A percentile compares a stretch with the other conserved stretches of the same genome.
Conservation (phyloP, 2,113 vertebrate species). For the Megaceryle maxima region DNA sequence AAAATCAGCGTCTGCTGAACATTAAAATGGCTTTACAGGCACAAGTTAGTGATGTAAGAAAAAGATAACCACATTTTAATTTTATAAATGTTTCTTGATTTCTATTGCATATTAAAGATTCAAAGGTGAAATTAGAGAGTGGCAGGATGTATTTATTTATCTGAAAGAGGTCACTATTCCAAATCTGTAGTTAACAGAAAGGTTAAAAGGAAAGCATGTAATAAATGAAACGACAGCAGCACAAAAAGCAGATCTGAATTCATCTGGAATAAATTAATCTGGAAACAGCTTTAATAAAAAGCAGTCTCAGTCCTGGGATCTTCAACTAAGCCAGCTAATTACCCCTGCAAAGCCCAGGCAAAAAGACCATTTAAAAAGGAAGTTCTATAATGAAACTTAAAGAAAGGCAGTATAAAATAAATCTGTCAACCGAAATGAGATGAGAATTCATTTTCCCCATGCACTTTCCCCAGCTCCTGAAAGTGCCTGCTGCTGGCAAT, state of each 20-base stretch:
- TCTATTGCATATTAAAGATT: background rate
- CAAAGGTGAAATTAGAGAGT: background rate
- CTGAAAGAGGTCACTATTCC: background rate
- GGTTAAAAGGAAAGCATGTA: background rate
- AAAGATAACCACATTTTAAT: background rate
- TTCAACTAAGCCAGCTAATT: conserved; percentile 7
- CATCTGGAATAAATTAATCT: background rate
- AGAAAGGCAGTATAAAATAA: conserved; percentile 16
- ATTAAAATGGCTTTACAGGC: background rate
- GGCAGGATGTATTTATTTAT: background rate
- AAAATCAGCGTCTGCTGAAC: background rate
- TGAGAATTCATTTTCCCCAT: background rate
- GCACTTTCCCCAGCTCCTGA: background rate
- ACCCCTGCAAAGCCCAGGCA: background rate
- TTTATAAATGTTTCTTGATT: background rate
- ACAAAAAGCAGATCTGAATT: background rate
- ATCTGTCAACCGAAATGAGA: background rate
- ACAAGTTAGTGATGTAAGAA: background rate
- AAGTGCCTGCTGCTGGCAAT: conserved; percentile 15
- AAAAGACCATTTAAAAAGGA: background rate
- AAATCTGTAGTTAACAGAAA: background rate
- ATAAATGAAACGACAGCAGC: background rate
- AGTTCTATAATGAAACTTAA: background rate
- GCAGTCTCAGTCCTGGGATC: background rate
- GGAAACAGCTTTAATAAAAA: background rate